Percentiles rank a stretch among this genome's conserved stretches.
phyloP scores from a whole-genome alignment of 2,888 invertebrate species.

The Metacarcinus magister region DNA sequence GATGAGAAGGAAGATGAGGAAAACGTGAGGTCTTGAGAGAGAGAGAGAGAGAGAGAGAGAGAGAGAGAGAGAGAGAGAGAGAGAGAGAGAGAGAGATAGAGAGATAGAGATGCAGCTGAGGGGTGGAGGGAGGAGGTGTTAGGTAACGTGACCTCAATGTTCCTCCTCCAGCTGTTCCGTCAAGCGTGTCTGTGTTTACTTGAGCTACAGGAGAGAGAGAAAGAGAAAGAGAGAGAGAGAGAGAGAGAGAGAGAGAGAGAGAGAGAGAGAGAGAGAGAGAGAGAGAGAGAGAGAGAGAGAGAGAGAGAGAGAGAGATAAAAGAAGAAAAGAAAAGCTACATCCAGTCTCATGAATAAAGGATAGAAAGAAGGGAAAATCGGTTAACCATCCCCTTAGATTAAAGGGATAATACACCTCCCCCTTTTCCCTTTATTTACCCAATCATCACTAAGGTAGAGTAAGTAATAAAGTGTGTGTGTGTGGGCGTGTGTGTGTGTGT shows the following conservation, averaged over 20 bases:
- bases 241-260: conserved; percentile 2
- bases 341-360: not conserved
- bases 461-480: not conserved
- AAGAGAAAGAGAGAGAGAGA: not conserved
- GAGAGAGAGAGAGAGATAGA: conserved; percentile 10
- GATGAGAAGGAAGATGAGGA: not conserved
- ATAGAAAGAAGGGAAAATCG: not conserved
- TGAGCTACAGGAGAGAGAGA: not conserved
- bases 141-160: conserved; percentile 21
- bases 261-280: not conserved
- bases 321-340: not conserved
- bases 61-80: conserved; percentile 36
- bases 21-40: not conserved
- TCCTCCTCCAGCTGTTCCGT: not conserved
- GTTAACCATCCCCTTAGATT: not conserved
- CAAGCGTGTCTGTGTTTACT: conserved; percentile 32
- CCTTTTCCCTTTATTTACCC: not conserved
- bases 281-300: not conserved
- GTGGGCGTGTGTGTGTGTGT: not conserved
- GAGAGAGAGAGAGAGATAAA: not conserved
- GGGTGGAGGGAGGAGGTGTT: not conserved
- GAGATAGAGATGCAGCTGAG: not conserved
- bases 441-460: not conserved
- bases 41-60: not conserved
- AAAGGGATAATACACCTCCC: not conserved